These are phyloP conservation scores for Apostichopus leukothele DNA, from an alignment of 53 echinoderm and acorn worm genomes.

Conservation along the genomic window DNA sequence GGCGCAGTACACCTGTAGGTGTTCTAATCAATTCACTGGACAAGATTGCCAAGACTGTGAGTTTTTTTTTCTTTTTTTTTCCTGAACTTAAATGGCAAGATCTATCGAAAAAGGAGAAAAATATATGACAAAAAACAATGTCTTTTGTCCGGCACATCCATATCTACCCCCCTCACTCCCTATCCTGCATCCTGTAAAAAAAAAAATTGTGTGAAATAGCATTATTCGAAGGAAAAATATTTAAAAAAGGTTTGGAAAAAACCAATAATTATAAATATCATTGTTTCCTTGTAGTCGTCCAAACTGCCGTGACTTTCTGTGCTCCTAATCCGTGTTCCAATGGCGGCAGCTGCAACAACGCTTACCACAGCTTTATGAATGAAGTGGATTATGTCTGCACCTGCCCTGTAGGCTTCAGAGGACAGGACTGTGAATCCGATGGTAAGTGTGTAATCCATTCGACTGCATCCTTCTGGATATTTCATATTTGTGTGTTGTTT, in stretches of 20 bases:
- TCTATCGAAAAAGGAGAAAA: too few species aligned
- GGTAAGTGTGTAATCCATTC: slow-evolving; percentile 54
- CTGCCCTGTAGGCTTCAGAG: slow-evolving; percentile 74
- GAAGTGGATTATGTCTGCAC: slow-evolving; percentile 70
- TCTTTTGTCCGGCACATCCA: too few species aligned
- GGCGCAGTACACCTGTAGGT: slow-evolving; percentile 71
- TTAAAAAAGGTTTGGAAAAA: too few species aligned
- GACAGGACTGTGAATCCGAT: slow-evolving; percentile 80
- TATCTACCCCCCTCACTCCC: too few species aligned
- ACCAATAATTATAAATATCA: too few species aligned
- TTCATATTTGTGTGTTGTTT: too few species aligned
- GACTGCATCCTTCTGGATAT: too few species aligned
- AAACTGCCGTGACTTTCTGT: slow-evolving; percentile 25
- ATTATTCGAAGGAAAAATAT: too few species aligned
- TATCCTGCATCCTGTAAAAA: too few species aligned
- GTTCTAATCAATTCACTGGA: slow-evolving; percentile 66
- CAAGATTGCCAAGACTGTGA: slow-evolving; percentile 57
- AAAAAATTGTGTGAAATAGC: too few species aligned
- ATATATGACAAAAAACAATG: too few species aligned
- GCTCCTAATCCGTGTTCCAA: slow-evolving; percentile 61
- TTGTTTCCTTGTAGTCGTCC: slow-evolving; percentile 21
- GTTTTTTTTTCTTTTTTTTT: background rate
- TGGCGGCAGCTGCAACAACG: slow-evolving; percentile 70
- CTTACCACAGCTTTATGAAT: slow-evolving; percentile 65
- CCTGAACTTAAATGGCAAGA: too few species aligned